Evolutionary conservation across 1,140 invertebrate species (phyloP).

Genomic region (Choristoneura fumiferana): DNA sequence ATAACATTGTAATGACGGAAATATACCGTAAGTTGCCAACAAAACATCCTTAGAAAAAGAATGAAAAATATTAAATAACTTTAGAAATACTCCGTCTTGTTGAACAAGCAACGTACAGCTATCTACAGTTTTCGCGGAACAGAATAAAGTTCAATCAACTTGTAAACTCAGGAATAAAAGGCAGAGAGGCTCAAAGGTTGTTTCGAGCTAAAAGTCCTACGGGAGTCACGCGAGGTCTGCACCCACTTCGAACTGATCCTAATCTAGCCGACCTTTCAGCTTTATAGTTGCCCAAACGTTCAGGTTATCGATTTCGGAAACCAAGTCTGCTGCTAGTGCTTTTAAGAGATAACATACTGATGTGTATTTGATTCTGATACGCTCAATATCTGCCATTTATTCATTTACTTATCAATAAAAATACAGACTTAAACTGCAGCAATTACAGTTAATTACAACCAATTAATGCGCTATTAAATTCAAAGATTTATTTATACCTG

Average conservation of each 20-base stretch:
- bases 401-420: neutral
- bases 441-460: neutral
- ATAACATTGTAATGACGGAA: too few relatives aligned
- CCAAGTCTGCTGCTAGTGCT: neutral
- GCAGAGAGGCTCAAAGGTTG: too few relatives aligned
- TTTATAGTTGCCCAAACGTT: neutral
- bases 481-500: neutral
- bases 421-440: neutral
- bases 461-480: neutral
- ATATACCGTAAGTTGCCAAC: too few relatives aligned
- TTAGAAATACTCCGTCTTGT: too few relatives aligned
- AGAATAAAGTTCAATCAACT: too few relatives aligned
- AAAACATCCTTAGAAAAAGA: too few relatives aligned
- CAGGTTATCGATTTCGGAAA: slow-evolving; percentile 13
- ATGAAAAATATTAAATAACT: too few relatives aligned
- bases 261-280: neutral
- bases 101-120: too few relatives aligned
- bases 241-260: neutral
- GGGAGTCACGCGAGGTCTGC: neutral
- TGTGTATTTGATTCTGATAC: neutral
- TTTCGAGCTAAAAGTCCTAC: too few relatives aligned
- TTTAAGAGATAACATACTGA: neutral
- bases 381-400: neutral
- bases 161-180: too few relatives aligned
- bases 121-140: too few relatives aligned